Conservation (phyloP, 2,113 vertebrate genomes). For the Siniperca knerii region DNA sequence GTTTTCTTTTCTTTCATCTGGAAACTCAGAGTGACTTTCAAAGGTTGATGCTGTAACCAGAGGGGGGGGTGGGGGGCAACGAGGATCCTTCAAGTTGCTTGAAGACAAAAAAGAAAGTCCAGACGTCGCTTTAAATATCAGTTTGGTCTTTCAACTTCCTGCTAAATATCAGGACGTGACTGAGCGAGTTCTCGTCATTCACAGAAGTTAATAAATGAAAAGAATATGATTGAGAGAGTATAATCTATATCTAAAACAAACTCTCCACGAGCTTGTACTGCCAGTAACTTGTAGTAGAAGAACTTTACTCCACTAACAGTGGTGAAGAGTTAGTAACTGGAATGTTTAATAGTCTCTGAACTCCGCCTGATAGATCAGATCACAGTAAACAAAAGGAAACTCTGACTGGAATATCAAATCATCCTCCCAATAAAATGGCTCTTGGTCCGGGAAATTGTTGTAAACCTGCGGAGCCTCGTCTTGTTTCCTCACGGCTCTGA, state of each 20-base stretch:
- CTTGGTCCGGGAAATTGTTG: slow-evolving; percentile 48
- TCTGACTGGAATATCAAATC: slow-evolving; percentile 61
- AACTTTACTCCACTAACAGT: neutral
- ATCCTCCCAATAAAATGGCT: slow-evolving; percentile 40
- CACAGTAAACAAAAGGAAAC: slow-evolving; percentile 49
- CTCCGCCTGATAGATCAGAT: slow-evolving; percentile 45
- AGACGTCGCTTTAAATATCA: neutral
- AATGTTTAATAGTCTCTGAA: slow-evolving; percentile 42
- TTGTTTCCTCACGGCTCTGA: neutral
- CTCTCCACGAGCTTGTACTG: neutral
- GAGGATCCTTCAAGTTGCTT: neutral
- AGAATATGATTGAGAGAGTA: neutral
- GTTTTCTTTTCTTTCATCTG: slow-evolving; percentile 18
- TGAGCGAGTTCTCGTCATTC: neutral
- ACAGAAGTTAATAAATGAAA: neutral
- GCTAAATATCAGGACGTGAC: neutral
- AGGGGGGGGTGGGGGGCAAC: neutral
- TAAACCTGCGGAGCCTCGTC: slow-evolving; percentile 46
- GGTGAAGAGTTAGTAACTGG: slow-evolving; percentile 1
- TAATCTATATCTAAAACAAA: neutral
- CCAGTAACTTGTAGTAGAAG: neutral
- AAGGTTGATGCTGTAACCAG: neutral
- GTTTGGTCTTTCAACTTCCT: neutral
- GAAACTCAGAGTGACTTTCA: slow-evolving; percentile 25
- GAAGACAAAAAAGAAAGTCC: neutral